Evolutionary conservation across 2,113 vertebrate genomes (phyloP), one percentile per base, ranked within the genome.

Genomic region (Heptranchias perlo): DNA sequence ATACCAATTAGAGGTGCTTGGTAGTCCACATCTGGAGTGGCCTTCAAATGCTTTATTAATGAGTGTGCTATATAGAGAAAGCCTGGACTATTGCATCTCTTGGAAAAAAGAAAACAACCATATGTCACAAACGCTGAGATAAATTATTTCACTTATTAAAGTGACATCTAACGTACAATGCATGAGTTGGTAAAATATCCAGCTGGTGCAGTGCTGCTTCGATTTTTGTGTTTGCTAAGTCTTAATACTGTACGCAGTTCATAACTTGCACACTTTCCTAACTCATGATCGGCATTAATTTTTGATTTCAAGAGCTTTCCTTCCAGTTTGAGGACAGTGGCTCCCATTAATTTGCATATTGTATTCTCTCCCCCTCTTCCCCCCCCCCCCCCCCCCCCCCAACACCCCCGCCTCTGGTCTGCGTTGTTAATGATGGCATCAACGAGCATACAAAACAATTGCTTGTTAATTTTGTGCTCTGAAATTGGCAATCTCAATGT

Each of bases 81-180:
- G 21, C 93, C 58, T 67, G 25, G 93, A 67, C 61, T 67, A 67
- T 67, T 94, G 62, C 64, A 67, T 94, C 93, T 16, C 31, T 23
- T 94, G 93, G 93, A 94, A 94, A 67, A 49, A 28, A 23, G 58
- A 89, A 47, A 94, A 94, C 28, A 67, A 67, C 39, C 64, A 94
- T 67, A 94, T 94, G 93, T 93, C 89, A 62, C 89, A 93, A 93
- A 62, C 13, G 58, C 21, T 94, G 93, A 94, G 93, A 93, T 62
- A 94, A 94, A 94, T 94, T 94, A 67, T 94, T 49, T 64, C 44
- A 94, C 44, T 94, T 67, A 94, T 94, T 94, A 94, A 94, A 67
- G 44, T 67, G 64, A 94, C 93, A 67, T 47, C 64, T 67, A 67
- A 94, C 8, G 61, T 94, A 47, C 93, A 94, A 94, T 94, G 93